phyloP scores from a whole-genome alignment of 1,140 invertebrate species.

The Sipha flava region DNA sequence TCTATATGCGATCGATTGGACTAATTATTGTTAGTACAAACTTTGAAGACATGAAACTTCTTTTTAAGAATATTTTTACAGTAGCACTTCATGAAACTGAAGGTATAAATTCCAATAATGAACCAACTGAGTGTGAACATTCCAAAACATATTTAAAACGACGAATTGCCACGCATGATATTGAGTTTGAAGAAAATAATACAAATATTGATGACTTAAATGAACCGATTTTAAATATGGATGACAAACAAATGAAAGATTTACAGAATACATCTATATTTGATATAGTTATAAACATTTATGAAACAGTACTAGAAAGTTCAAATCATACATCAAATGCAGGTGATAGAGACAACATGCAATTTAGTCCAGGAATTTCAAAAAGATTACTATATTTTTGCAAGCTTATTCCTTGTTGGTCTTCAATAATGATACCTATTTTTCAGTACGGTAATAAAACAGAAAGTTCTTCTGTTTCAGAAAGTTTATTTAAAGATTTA shows the following conservation, averaged over 20 bases:
- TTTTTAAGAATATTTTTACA: neutral
- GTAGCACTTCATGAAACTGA: neutral
- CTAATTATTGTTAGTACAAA: neutral
- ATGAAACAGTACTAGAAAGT: neutral
- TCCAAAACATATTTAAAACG: neutral
- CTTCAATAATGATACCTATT: neutral
- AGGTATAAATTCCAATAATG: neutral
- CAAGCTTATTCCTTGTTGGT: neutral
- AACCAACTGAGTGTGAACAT: neutral
- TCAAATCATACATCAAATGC: neutral
- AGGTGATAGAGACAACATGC: neutral
- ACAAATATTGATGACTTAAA: neutral
- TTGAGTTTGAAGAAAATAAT: neutral
- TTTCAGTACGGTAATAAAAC: neutral
- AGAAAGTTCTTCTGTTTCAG: neutral
- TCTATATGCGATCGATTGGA: neutral
- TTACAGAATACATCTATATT: neutral
- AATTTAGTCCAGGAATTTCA: neutral
- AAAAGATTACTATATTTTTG: neutral
- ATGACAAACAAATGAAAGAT: neutral
- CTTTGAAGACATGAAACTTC: neutral
- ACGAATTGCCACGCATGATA: neutral
- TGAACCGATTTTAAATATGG: neutral
- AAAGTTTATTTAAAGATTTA: neutral
- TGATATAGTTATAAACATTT: neutral